Evolutionary conservation across 2,113 vertebrate genomes (phyloP), one percentile per base, ranked within the genome.

Genomic region (Phylloscopus trochilus): DNA sequence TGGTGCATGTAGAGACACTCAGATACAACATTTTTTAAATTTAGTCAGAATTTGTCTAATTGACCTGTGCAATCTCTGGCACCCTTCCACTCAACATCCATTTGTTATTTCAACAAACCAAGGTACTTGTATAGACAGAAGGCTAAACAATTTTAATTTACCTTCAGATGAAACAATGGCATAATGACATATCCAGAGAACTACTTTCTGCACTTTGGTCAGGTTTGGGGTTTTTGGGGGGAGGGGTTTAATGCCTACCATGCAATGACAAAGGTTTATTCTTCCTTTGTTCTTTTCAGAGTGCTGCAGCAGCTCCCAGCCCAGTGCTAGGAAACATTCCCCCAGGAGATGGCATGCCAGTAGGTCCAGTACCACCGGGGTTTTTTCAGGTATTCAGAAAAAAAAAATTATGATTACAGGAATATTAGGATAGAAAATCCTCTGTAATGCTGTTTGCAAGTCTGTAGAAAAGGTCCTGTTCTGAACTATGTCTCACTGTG

Each of bases 321-420:
- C 99, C 99, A 69, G 99, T 99, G 96, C 98, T 99, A 90, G 99
- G 99, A 97, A 99, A 98, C 97, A 99, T 99, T 96, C 99, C 99
- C 97, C 98, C 99, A 95, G 99, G 99, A 98, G 99, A 99, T 94
- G 99, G 99, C 97, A 99, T 99, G 99, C 99, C 99, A 97, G 99
- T 99, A 97, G 99, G 99, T 90, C 99, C 99, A 85, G 99, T 99
- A 85, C 99, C 99, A 90, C 99, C 99, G 70, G 99, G 99, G 76
- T 99, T 99, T 98, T 99, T 99, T 98, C 99, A 99, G 99, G 99
- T 99, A 98, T 97, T 97, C 90, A 98, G 97, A 90, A 98, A 97
- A 97, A 97, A 51, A 97, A 97, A 96, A 97, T 89, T 97, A 83
- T 60, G 73, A 96, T 96, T 96, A 92, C 69, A 97, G 97, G 97